Conservation (phyloP, 2,113 vertebrate species). For the Oriolus oriolus region DNA sequence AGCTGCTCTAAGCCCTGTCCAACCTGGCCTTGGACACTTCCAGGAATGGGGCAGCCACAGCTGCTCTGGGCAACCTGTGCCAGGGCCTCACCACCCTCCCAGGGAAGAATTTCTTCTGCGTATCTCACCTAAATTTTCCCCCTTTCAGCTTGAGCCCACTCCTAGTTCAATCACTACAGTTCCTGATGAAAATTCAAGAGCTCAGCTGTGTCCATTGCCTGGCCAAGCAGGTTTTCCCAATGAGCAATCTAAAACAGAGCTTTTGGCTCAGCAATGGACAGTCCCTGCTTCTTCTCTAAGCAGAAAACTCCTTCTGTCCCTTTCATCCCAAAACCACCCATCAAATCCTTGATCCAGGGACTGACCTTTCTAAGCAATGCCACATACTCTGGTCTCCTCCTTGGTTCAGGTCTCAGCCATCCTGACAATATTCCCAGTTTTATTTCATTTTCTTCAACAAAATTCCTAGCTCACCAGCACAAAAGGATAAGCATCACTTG, state of each 20-base stretch:
- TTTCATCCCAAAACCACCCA: not conserved
- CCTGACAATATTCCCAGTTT: not conserved
- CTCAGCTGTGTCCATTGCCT: not conserved
- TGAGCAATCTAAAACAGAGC: not conserved
- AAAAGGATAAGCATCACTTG: not conserved
- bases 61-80: not conserved
- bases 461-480: not conserved
- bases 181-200: not conserved
- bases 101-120: not conserved
- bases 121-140: not conserved
- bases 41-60: not conserved
- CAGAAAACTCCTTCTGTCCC: not conserved
- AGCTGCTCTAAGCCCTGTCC: accelerated
- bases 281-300: not conserved
- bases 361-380: not conserved
- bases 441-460: not conserved
- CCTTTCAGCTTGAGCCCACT: not conserved
- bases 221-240: not conserved
- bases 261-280: not conserved
- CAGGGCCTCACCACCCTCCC: not conserved
- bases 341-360: not conserved
- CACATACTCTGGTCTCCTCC: not conserved
- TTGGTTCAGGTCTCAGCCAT: not conserved
- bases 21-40: not conserved
- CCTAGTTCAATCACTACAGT: not conserved